A percentile compares a stretch with the other conserved stretches of the same genome.
Conservation (phyloP, 1,140 invertebrate species). For the Dinothrombium tinctorium region DNA sequence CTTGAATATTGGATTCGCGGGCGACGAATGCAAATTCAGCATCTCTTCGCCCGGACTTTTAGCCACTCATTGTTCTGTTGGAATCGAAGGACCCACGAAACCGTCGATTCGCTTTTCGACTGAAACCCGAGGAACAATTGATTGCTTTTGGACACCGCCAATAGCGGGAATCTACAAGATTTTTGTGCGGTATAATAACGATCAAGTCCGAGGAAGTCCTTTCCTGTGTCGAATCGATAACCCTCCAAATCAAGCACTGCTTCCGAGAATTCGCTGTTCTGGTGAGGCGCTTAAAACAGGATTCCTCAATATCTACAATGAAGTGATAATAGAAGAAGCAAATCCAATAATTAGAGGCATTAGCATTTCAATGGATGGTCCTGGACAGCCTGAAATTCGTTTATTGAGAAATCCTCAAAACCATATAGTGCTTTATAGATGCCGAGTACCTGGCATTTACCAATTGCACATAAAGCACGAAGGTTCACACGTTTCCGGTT, state of each 20-base stretch:
- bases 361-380: too few species aligned
- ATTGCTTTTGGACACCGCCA: slow-evolving; percentile 18
- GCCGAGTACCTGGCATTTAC: too few species aligned
- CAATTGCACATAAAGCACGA: too few species aligned
- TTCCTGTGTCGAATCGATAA: slow-evolving; percentile 7
- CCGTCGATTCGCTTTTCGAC: slow-evolving; percentile 33
- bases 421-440: too few species aligned
- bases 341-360: too few species aligned
- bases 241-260: too few species aligned
- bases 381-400: too few species aligned
- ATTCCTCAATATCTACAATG: slow-evolving; percentile 4
- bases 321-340: slow-evolving; percentile 6
- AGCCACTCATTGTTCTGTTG: slow-evolving; percentile 15
- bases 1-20: too few species aligned
- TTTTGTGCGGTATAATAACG: slow-evolving; percentile 9
- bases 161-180: slow-evolving; percentile 11
- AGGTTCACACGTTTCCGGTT: too few species aligned
- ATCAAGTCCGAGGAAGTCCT: slow-evolving; percentile 10
- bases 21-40: too few species aligned
- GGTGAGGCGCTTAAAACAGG: slow-evolving; percentile 7
- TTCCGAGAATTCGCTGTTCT: slow-evolving; percentile 4
- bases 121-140: slow-evolving; percentile 26
- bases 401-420: too few species aligned
- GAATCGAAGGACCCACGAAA: slow-evolving; percentile 25
- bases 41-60: too few species aligned